Evolutionary conservation across 1,140 invertebrate genomes (phyloP), one percentile per base, ranked within the genome.

Genomic region (Microplitis mediator): DNA sequence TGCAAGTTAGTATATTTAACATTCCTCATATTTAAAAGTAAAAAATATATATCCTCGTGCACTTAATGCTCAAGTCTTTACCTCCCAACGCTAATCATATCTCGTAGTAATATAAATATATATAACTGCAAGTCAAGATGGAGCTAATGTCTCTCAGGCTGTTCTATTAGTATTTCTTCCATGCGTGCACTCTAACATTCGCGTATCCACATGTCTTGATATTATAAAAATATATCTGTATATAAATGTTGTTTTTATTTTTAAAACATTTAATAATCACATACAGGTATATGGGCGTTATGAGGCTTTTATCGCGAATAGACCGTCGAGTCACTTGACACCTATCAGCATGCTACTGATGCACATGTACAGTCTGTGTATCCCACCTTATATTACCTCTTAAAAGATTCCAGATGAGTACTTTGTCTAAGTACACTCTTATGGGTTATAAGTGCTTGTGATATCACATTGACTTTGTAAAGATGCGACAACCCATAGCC

Each of bases 271-370:
- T 2, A n/a, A 62, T 32, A 62, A 62, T 62, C 60, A 62, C 34
- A 32, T 62, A 35, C 8, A 23, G 23, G 23, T 23, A 5, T 31
- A 39, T 11, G 39, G 39, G 60, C 60, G 31, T 56, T 56, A 35
- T 35, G 60, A 62, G 16, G 14, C 14, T 16, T 62, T 62, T 62
- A 62, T 62, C 60, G 13, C 4, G 60, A 16, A 62, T 62, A 35
- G 60, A 62, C 14, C 34, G 14, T 62, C 60, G 60, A 64, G 62
- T 64, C 62, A 64, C 62, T 64, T 64, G 62, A 64, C 62, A 64
- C 35, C 35, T 62, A 64, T 64, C 62, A n/a, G 13, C 62, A 64
- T 45, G 62, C n/a, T 39, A 32, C 5, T 31, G 16, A 31, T 31
- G 60, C 31, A 62, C 31, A 35, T 64, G 62, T 36, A 45, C 23